Evolutionary conservation across 2,797 vertebrate species (phyloP).

Genomic region (Lepilemur septentrionalis): DNA sequence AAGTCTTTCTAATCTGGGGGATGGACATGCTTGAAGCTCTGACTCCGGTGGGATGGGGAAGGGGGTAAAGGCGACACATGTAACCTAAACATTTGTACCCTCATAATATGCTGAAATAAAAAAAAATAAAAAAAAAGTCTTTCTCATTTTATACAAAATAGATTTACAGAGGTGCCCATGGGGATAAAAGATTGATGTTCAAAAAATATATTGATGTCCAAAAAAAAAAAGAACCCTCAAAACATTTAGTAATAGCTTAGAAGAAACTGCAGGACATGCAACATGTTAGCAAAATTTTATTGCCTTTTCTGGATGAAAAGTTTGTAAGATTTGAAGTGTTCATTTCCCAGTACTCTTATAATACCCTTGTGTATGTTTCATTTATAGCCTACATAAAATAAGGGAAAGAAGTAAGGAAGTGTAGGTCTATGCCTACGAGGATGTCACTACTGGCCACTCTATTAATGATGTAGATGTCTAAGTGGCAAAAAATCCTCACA

Average conservation of each 20-base stretch:
- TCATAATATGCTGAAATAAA: no score
- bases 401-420: not conserved
- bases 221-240: not conserved
- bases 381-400: not conserved
- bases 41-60: no score
- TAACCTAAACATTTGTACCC: no score
- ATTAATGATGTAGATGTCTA: not conserved
- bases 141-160: not conserved
- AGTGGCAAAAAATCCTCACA: not conserved
- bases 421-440: not conserved
- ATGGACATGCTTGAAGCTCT: no score
- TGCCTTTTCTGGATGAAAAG: conserved; percentile 31
- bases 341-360: not conserved
- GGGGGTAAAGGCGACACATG: no score
- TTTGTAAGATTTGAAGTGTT: not conserved
- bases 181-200: not conserved
- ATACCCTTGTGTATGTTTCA: not conserved
- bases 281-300: not conserved
- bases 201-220: not conserved
- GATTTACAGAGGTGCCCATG: not conserved
- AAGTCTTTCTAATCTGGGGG: not conserved
- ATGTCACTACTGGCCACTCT: not conserved
- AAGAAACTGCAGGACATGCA: not conserved
- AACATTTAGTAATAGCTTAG: not conserved
- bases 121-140: no score